Evolutionary conservation across 2,888 invertebrate species (phyloP).

Genomic region (Dolomedes plantarius): DNA sequence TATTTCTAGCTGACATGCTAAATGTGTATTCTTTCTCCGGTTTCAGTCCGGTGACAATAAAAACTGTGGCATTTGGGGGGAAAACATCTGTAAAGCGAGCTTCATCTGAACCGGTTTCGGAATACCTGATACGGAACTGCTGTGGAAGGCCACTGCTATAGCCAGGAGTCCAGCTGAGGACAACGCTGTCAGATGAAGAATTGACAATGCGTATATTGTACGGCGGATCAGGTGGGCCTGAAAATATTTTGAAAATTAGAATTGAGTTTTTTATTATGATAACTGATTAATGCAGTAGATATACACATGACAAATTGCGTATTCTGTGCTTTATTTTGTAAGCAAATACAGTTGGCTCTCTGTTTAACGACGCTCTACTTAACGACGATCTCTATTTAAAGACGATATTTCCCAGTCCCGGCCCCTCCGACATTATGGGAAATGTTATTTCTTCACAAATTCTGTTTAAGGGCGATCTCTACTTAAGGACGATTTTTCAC

Average conservation of each 20-base stretch:
- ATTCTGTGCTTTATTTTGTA: too few species aligned
- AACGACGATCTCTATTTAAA: too few species aligned
- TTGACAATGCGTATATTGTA: conserved; percentile 82
- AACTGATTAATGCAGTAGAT: too few species aligned
- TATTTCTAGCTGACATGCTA: conserved; percentile 91
- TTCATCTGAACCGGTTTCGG: conserved; percentile 75
- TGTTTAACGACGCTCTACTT: too few species aligned
- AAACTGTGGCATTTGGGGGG: conserved; percentile 82
- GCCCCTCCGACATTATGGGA: too few species aligned
- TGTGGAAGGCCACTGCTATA: conserved; percentile 94
- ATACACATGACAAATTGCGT: too few species aligned
- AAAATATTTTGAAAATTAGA: not conserved
- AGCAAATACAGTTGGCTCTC: too few species aligned
- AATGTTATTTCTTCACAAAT: too few species aligned
- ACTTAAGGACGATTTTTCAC: too few species aligned
- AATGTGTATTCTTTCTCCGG: conserved; percentile 91
- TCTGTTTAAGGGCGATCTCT: too few species aligned
- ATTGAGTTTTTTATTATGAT: not conserved
- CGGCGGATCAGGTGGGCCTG: conserved; percentile 78
- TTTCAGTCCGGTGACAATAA: conserved; percentile 84
- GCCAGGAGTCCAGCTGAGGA: conserved; percentile 92
- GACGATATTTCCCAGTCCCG: too few species aligned
- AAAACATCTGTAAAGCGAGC: conserved; percentile 85
- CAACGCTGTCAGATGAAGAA: conserved; percentile 89
- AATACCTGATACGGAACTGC: conserved; percentile 86